Evolutionary conservation across 2,888 invertebrate species (phyloP).

Genomic region (Cerastis rubricosa): DNA sequence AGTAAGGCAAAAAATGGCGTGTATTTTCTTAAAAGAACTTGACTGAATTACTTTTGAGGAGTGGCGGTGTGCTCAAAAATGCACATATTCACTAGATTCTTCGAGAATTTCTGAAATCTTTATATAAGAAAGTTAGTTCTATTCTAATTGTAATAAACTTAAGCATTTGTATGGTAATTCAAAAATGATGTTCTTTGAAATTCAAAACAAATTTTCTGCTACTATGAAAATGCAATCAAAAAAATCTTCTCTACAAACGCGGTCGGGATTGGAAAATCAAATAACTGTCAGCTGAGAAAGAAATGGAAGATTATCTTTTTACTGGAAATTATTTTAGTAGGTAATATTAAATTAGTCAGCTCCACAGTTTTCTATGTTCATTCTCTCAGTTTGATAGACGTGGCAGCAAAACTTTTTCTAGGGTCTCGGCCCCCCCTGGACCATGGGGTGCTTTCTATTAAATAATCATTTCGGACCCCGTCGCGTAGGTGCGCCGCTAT

Average conservation of each 20-base stretch:
- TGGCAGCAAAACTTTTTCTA: constrained; percentile 86
- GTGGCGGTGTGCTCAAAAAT: neutral
- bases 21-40: neutral
- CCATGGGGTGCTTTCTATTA: constrained; percentile 83
- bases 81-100: neutral
- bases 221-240: constrained; percentile 9
- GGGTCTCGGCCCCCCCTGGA: constrained; percentile 82
- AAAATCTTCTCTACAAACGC: neutral
- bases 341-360: constrained; percentile 41
- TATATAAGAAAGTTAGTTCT: neutral
- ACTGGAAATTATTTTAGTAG: neutral
- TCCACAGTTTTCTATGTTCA: constrained; percentile 74
- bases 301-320: neutral
- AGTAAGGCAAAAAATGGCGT: neutral
- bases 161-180: neutral
- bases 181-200: neutral
- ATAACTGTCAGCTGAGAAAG: neutral
- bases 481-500: constrained; percentile 81
- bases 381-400: constrained; percentile 84
- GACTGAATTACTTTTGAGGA: neutral
- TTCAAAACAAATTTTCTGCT: neutral
- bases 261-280: neutral
- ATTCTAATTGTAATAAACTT: neutral
- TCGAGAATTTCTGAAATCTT: neutral
- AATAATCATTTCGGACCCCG: constrained; percentile 86